phyloP scores from a whole-genome alignment of 2,113 vertebrate species.

The Neofelis nebulosa region DNA sequence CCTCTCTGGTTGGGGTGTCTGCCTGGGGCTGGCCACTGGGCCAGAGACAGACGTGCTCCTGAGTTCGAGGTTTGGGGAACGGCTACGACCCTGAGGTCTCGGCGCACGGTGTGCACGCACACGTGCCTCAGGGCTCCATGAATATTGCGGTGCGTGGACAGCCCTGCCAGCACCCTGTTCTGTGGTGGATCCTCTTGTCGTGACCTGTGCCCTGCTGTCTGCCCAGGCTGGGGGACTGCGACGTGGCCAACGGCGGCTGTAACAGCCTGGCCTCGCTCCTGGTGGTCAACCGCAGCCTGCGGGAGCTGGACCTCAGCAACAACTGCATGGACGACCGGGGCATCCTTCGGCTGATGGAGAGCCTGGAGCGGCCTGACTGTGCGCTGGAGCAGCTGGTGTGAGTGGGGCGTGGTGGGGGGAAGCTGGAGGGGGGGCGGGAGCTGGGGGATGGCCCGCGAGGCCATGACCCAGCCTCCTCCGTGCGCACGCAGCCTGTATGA shows the following conservation, averaged over 20 bases:
- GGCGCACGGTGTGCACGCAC: neutral
- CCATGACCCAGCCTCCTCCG: accelerated
- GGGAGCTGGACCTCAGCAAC: slow-evolving; percentile 85
- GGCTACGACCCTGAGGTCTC: accelerated
- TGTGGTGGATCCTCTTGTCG: neutral
- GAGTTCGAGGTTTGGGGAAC: neutral
- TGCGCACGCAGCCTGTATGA: slow-evolving; percentile 80
- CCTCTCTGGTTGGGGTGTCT: neutral
- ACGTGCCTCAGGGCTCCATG: accelerated
- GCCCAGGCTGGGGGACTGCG: slow-evolving; percentile 82
- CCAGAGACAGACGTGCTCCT: neutral
- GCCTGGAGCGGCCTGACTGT: slow-evolving; percentile 76
- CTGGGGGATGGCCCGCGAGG: accelerated
- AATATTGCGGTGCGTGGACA: accelerated
- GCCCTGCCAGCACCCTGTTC: accelerated
- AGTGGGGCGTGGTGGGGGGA: neutral
- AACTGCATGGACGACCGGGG: slow-evolving; percentile 80
- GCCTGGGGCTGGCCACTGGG: neutral
- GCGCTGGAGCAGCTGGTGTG: slow-evolving; percentile 42
- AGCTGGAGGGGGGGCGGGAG: accelerated
- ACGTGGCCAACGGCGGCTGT: slow-evolving; percentile 75
- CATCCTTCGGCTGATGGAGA: slow-evolving; percentile 76
- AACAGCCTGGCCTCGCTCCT: slow-evolving; percentile 61
- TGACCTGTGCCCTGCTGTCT: neutral
- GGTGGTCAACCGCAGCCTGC: slow-evolving; percentile 72